These are phyloP conservation scores for Alviniconcha marisindica DNA, from an alignment of 1,140 invertebrate genomes.

Conservation along the genomic window DNA sequence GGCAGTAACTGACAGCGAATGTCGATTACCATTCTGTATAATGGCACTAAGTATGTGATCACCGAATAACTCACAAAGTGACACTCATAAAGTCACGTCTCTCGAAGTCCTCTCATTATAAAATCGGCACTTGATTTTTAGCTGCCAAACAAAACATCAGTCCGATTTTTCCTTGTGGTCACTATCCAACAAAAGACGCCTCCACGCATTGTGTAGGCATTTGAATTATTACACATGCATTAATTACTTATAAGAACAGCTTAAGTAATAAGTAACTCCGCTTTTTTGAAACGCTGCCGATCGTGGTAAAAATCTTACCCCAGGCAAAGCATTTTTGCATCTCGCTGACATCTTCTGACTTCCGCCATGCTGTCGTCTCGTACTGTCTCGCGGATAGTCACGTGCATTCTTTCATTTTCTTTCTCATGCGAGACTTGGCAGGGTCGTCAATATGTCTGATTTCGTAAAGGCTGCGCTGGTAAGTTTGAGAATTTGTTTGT, in stretches of 20 bases:
- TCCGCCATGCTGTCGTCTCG: constrained; percentile 50
- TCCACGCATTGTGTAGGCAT: too few species aligned
- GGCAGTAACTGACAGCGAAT: too few species aligned
- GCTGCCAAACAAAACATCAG: not conserved
- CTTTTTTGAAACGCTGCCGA: not conserved
- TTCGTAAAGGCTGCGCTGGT: constrained; percentile 35
- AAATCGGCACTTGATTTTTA: too few species aligned
- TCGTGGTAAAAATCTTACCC: constrained; percentile 13
- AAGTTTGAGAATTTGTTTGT: constrained; percentile 18
- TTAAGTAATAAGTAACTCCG: not conserved
- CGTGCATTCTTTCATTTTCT: constrained; percentile 35
- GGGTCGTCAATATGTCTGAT: constrained; percentile 36
- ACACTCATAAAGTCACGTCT: too few species aligned
- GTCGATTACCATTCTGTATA: too few species aligned
- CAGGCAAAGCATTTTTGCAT: constrained; percentile 26
- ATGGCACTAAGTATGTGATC: too few species aligned
- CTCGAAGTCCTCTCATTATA: too few species aligned
- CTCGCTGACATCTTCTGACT: constrained; percentile 32
- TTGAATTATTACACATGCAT: too few species aligned
- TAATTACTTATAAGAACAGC: too few species aligned
- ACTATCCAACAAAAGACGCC: not conserved
- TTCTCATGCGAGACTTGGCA: constrained; percentile 2
- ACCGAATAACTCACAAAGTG: too few species aligned
- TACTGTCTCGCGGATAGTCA: constrained; percentile 40
- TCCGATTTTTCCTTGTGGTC: constrained; percentile 5